These are phyloP conservation scores for Penaeus chinensis DNA, from an alignment of 1,140 invertebrate genomes.

Conservation along the genomic window DNA sequence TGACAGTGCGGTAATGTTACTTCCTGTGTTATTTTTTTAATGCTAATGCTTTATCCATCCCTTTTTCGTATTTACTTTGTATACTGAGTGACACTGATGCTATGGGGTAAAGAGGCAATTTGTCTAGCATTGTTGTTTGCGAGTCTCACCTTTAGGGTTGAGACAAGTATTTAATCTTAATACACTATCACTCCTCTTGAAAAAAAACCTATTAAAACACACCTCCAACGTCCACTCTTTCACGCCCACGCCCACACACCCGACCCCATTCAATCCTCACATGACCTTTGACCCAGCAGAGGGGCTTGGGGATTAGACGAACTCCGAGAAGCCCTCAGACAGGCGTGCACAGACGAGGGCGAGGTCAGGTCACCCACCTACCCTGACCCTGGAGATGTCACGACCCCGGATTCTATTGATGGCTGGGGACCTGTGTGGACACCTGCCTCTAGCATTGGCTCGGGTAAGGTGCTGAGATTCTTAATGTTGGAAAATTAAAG, in stretches of 20 bases:
- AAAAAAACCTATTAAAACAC: no score
- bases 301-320: constrained; percentile 23
- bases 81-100: no score
- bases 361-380: background rate
- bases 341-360: background rate
- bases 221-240: background rate
- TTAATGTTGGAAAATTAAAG: no score
- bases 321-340: constrained; percentile 27
- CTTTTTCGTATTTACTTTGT: no score
- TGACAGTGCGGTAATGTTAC: no score
- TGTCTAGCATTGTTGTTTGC: no score
- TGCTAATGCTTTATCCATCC: no score
- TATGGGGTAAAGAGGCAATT: no score
- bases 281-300: constrained; percentile 1
- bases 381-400: constrained; percentile 29
- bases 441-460: constrained; percentile 46
- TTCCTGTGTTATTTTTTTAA: no score
- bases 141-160: no score
- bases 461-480: constrained; percentile 4
- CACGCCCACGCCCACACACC: background rate
- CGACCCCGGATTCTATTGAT: constrained; percentile 51
- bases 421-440: constrained; percentile 50
- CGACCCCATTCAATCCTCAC: background rate
- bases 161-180: no score
- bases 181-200: no score